Conservation (phyloP, 2,113 vertebrate species). For the Sitta europaea region DNA sequence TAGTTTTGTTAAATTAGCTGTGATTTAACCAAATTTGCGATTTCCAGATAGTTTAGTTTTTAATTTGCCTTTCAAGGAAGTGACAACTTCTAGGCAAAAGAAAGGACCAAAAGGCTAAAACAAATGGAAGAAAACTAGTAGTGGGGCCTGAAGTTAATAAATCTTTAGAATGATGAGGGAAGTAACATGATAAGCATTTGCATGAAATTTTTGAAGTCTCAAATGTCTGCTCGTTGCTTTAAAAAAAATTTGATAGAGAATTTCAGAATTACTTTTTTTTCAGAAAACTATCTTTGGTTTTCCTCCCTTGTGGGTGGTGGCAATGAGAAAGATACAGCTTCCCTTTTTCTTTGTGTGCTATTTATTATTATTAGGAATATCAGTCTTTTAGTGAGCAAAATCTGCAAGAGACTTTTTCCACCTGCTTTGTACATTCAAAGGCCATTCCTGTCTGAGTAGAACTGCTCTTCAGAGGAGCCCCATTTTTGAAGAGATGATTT, state of each 20-base stretch:
- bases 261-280: background rate
- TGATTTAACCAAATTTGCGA: background rate
- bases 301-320: background rate
- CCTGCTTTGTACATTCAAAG: background rate
- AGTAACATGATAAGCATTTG: background rate
- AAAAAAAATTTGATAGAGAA: background rate
- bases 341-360: background rate
- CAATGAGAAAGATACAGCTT: background rate
- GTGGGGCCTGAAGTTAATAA: background rate
- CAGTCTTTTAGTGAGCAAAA: background rate
- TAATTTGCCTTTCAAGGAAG: background rate
- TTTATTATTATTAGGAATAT: background rate
- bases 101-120: background rate
- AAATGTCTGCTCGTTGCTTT: background rate
- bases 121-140: background rate
- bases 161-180: background rate
- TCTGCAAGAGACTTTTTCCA: background rate
- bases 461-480: background rate
- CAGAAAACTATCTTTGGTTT: background rate
- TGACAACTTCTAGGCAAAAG: background rate
- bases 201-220: background rate
- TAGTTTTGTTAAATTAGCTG: background rate
- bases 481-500: background rate
- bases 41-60: background rate
- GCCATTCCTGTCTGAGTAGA: background rate